A percentile compares a stretch with the other conserved stretches of the same genome.
These are phyloP conservation scores for Hydropsyche betteni DNA, from an alignment of 2,888 invertebrate genomes.

Conservation along the genomic window DNA sequence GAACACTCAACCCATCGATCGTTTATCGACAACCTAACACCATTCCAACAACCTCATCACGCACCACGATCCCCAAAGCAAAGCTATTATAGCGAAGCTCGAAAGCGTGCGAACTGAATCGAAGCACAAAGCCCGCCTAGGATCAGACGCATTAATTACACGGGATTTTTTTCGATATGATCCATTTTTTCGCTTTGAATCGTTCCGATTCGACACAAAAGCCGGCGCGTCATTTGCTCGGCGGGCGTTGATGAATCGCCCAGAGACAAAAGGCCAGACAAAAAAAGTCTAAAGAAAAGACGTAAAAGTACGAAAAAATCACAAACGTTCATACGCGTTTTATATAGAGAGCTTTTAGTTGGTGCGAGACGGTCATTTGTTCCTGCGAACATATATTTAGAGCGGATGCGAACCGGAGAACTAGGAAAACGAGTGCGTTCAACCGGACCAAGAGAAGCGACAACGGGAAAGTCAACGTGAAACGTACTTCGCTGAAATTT, in stretches of 20 bases:
- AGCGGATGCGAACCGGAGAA: slow-evolving; percentile 45
- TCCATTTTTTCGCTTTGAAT: neutral
- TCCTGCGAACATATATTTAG: slow-evolving; percentile 39
- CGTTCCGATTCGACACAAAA: slow-evolving; percentile 22
- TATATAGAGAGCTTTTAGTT: neutral
- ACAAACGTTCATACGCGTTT: neutral
- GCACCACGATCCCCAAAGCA: neutral
- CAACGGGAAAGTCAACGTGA: neutral
- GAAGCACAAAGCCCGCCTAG: neutral
- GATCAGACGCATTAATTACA: too few relatives aligned
- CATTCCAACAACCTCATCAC: neutral
- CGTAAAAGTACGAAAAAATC: slow-evolving; percentile 1
- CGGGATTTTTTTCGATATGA: too few relatives aligned
- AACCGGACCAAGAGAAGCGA: slow-evolving; percentile 18
- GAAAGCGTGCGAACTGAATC: neutral
- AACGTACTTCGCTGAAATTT: too few relatives aligned
- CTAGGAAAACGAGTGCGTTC: slow-evolving; percentile 40
- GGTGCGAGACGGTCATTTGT: slow-evolving; percentile 31
- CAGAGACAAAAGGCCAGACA: slow-evolving; percentile 43
- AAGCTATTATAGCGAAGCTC: neutral
- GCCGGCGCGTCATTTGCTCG: slow-evolving; percentile 16
- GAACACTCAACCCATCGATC: neutral
- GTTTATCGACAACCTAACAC: neutral
- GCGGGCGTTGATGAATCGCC: slow-evolving; percentile 42
- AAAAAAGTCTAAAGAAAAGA: neutral